Percentiles rank a stretch among this genome's conserved stretches.
Evolutionary conservation across 2,113 vertebrate genomes (phyloP).

Genomic region (Paralichthys olivaceus): DNA sequence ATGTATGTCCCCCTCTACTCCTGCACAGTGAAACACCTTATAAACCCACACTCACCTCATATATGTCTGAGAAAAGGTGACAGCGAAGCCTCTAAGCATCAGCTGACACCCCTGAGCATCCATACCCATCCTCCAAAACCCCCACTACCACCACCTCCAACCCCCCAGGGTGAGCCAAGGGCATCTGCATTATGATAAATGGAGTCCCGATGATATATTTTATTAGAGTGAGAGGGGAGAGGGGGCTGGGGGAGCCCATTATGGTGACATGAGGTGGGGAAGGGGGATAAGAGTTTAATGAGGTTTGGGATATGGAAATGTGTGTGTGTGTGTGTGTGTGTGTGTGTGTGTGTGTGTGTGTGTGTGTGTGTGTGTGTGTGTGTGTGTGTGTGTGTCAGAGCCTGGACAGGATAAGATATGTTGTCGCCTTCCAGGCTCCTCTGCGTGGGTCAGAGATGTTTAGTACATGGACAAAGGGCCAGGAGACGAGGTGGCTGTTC

Average conservation of each 20-base stretch:
- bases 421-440: conserved; percentile 45
- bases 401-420: conserved; percentile 42
- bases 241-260: conserved; percentile 56
- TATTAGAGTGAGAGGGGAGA: conserved; percentile 62
- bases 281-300: conserved; percentile 69
- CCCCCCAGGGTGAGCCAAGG: conserved; percentile 68
- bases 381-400: conserved; percentile 16
- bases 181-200: conserved; percentile 78
- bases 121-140: conserved; percentile 35
- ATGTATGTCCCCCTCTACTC: not conserved
- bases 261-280: conserved; percentile 55
- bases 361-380: not conserved
- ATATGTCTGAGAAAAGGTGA: conserved; percentile 42
- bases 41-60: conserved; percentile 29
- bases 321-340: conserved; percentile 31
- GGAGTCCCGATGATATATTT: conserved; percentile 72
- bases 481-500: conserved; percentile 70
- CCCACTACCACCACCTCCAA: conserved; percentile 9
- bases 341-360: conserved; percentile 18
- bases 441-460: conserved; percentile 69
- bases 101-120: conserved; percentile 33
- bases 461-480: conserved; percentile 64
- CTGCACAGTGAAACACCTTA: conserved; percentile 25
- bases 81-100: conserved; percentile 25
- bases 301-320: conserved; percentile 71